These are phyloP conservation scores for Phataginus tetradactyla DNA, from an alignment of 2,797 vertebrate species.

Conservation along the genomic window DNA sequence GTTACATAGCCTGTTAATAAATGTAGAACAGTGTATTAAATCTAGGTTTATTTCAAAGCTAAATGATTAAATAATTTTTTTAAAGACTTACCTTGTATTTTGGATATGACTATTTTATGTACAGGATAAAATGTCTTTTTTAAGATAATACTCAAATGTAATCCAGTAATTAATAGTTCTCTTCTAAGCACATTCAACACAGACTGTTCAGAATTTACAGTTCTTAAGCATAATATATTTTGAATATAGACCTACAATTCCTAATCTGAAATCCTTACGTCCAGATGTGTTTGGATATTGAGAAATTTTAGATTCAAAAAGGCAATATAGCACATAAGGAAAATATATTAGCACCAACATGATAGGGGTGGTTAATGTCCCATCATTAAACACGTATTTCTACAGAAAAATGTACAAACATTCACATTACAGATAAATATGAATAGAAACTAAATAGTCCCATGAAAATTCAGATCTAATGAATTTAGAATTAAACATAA, in stretches of 20 bases:
- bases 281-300: background rate
- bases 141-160: background rate
- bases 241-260: conserved; percentile 31
- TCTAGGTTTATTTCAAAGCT: background rate
- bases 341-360: background rate
- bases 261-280: conserved; percentile 14
- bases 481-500: conserved; percentile 34
- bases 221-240: background rate
- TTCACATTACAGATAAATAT: conserved; percentile 13
- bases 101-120: background rate
- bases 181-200: background rate
- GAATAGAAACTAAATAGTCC: background rate
- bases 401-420: background rate
- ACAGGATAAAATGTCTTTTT: background rate
- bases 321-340: background rate
- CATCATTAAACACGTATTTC: conserved; percentile 20
- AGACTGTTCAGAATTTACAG: background rate
- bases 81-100: background rate
- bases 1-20: background rate
- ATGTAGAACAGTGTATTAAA: background rate
- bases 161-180: background rate
- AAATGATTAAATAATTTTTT: background rate
- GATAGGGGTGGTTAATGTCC: background rate
- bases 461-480: conserved; percentile 34
- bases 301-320: conserved; percentile 27